Evolutionary conservation across 2,888 invertebrate species (phyloP).

Genomic region (Lampropteryx suffumata): DNA sequence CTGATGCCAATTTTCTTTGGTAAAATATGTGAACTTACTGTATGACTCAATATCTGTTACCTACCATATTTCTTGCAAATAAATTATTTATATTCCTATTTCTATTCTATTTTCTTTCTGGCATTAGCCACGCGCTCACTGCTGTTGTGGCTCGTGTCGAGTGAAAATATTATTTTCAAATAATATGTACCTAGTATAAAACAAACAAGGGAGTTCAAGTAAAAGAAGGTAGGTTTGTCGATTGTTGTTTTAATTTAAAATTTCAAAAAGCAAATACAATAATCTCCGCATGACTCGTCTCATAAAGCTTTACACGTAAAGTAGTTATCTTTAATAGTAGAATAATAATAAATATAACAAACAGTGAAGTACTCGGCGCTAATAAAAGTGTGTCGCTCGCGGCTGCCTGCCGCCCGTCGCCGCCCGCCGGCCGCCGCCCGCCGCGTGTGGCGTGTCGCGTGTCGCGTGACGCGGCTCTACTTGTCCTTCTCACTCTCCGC

Average conservation of each 20-base stretch:
- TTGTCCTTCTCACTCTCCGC: slow-evolving; percentile 92
- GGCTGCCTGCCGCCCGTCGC: slow-evolving; percentile 55
- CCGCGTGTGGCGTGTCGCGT: slow-evolving; percentile 38
- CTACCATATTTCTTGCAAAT: too few relatives aligned
- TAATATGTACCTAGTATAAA: too few relatives aligned
- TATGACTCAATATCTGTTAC: too few relatives aligned
- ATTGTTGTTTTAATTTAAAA: slow-evolving; percentile 80
- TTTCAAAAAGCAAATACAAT: slow-evolving; percentile 83
- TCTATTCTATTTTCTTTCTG: too few relatives aligned
- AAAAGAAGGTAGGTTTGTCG: slow-evolving; percentile 31
- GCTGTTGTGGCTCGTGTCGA: too few relatives aligned
- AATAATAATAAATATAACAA: slow-evolving; percentile 80
- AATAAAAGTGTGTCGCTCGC: slow-evolving; percentile 76
- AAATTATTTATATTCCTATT: too few relatives aligned
- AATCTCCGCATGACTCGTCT: slow-evolving; percentile 80
- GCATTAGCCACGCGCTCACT: too few relatives aligned
- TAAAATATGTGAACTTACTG: too few relatives aligned
- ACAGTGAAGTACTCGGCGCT: slow-evolving; percentile 69
- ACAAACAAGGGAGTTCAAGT: slow-evolving; percentile 14
- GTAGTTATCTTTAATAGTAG: slow-evolving; percentile 73
- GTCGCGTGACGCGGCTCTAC: slow-evolving; percentile 73
- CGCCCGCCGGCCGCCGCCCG: slow-evolving; percentile 65
- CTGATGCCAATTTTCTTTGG: too few relatives aligned
- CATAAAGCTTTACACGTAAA: slow-evolving; percentile 82
- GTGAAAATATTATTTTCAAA: too few relatives aligned